Base-by-base conservation (phyloP, 1,140 invertebrate species). In the Heliconius himera region DNA sequence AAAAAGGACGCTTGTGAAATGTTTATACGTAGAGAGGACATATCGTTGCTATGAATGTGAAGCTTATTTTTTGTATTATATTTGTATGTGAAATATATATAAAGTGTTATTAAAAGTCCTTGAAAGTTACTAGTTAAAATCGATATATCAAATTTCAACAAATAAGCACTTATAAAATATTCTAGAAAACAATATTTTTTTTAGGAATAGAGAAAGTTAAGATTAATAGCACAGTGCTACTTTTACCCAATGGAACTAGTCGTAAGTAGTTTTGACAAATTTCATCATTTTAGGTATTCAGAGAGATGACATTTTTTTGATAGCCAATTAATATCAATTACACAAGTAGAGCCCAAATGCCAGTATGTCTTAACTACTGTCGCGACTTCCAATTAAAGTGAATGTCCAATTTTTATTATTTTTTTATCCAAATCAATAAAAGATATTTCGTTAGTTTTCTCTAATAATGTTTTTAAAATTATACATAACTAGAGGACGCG, bases 1-100 rank as follows among this genome's bases (percentile, higher is more conserved):
- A 85, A 87, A 88, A 86, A 82, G 82, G 85, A 87, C 81, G 83
- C 77, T 66, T 73, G 70, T 74, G 78, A 84, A 85, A 84, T 79
- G 81, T 84, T 66, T 29, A 66, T 66, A n/a, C 0, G 54, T 22
- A 6, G n/a, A 22, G n/a, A 9, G 18, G 9, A 56, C 8, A 22
- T 56, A 66, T 11, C 11, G n/a, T 66, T 18, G 13, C 22, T 66
- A 5, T 4, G 60, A 66, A 66, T 29, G 13, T 66, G 5, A 22
- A 13, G 13, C 1, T 66, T 66, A 26, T 29, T 33, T 33, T 29
- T 26, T 66, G 13, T 29, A 22, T 56, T 56, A 56, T 20, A 4
- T 51, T 56, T 56, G 22, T 20, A 4, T 51, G 16, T 51, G 6
- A 51, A 51, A 51, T 51, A 8, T 20, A 16, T 51, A 20, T 16